These are phyloP conservation scores for Stegodyphus mimosarum DNA, from an alignment of 1,140 invertebrate genomes.

Conservation along the genomic window DNA sequence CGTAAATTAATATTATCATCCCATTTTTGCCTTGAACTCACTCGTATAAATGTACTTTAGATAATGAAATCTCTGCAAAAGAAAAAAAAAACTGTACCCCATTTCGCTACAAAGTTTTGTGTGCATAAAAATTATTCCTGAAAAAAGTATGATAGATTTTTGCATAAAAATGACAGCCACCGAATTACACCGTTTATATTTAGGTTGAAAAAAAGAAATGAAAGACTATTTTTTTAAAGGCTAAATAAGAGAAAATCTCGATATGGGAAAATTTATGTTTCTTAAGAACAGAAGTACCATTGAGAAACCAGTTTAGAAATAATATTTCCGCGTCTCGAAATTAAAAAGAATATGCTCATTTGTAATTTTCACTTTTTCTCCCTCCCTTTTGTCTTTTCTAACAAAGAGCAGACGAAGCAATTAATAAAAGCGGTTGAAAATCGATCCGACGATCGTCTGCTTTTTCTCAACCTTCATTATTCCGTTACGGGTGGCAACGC, in stretches of 20 bases:
- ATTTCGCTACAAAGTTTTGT: too few relatives aligned
- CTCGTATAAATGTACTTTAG: too few relatives aligned
- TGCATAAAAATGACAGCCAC: too few relatives aligned
- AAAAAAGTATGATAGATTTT: too few relatives aligned
- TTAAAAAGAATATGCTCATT: slow-evolving; percentile 16
- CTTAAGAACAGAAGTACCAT: not conserved
- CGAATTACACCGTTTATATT: not conserved
- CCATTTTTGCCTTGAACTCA: too few relatives aligned
- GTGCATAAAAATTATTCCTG: too few relatives aligned
- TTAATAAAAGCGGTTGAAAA: slow-evolving; percentile 36
- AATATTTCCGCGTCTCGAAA: slow-evolving; percentile 6
- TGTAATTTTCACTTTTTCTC: slow-evolving; percentile 14
- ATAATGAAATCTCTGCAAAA: too few relatives aligned
- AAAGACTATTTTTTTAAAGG: too few relatives aligned
- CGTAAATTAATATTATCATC: too few relatives aligned
- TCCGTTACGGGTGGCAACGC: slow-evolving; percentile 34
- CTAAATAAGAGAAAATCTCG: not conserved
- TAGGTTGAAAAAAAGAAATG: not conserved
- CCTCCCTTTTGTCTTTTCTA: not conserved
- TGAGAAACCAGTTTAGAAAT: slow-evolving; percentile 13
- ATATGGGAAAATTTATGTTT: not conserved
- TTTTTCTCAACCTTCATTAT: slow-evolving; percentile 45
- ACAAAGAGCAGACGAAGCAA: slow-evolving; percentile 29
- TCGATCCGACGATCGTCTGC: slow-evolving; percentile 16
- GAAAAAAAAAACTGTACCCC: too few relatives aligned